Conservation (phyloP, 37 sponge, comb jelly and placozoan species). For the Haliclona indistincta region DNA sequence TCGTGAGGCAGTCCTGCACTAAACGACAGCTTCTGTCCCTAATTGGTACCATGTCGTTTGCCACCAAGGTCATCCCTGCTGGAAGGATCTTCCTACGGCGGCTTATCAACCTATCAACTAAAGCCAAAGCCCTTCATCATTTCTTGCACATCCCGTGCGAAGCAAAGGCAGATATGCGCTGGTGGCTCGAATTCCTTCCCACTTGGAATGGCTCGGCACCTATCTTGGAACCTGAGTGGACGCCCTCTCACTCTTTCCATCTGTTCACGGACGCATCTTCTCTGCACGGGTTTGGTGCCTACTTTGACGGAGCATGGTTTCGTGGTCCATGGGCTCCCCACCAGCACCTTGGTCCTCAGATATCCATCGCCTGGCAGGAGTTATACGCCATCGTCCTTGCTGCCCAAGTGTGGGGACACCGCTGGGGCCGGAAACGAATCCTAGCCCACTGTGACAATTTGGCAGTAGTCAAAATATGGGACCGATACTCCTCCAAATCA, state of each 20-base stretch:
- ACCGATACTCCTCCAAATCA: too few species aligned
- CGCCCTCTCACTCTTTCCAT: not conserved
- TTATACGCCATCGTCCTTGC: not conserved
- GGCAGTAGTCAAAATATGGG: too few species aligned
- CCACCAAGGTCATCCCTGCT: slow-evolving; percentile 20
- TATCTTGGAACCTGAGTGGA: slow-evolving; percentile 13
- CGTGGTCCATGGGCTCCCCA: not conserved
- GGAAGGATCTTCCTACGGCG: slow-evolving; percentile 31
- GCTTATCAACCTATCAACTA: slow-evolving; percentile 20
- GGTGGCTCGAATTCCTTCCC: slow-evolving; percentile 12
- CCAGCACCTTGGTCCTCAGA: not conserved
- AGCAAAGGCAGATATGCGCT: not conserved
- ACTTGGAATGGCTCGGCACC: slow-evolving; percentile 3
- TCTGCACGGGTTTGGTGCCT: slow-evolving; percentile 12
- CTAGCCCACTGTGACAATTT: too few species aligned
- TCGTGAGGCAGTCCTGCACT: not conserved
- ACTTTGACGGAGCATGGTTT: slow-evolving; percentile 3
- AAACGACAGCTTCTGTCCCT: slow-evolving; percentile 31
- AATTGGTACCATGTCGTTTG: slow-evolving; percentile 7
- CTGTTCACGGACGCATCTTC: slow-evolving; percentile 23
- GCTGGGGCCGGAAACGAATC: not conserved
- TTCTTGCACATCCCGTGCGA: not conserved
- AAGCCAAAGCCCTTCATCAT: not conserved
- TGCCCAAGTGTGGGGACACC: not conserved
- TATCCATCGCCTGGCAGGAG: not conserved